phyloP scores from a whole-genome alignment of 1,140 invertebrate genomes.

The Atta colombica region DNA sequence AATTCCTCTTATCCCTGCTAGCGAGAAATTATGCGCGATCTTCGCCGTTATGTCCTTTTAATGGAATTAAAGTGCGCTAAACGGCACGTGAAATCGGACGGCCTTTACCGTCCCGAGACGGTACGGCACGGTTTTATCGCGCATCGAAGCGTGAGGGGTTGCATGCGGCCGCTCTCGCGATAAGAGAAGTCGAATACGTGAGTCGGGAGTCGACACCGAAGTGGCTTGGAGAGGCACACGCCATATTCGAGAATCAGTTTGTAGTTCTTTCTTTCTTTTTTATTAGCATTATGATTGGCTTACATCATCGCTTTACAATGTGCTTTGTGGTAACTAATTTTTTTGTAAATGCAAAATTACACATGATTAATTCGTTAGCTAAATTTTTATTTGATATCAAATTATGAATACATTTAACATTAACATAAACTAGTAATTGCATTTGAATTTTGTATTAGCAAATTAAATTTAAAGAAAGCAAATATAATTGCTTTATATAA shows the following conservation, averaged over 20 bases:
- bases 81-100: conserved; percentile 77
- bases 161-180: conserved; percentile 57
- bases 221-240: conserved; percentile 31
- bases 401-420: neutral
- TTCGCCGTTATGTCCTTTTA: conserved; percentile 68
- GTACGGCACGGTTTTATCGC: conserved; percentile 63
- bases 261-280: conserved; percentile 18
- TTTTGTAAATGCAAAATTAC: neutral
- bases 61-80: conserved; percentile 79
- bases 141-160: conserved; percentile 59
- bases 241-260: conserved; percentile 25
- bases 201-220: conserved; percentile 54
- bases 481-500: neutral
- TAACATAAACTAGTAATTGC: too few relatives aligned
- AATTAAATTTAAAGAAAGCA: neutral
- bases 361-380: neutral
- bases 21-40: conserved; percentile 69
- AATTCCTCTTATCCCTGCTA: conserved; percentile 65
- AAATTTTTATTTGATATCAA: neutral
- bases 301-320: conserved; percentile 8
- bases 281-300: neutral
- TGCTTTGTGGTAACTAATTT: neutral
- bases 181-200: conserved; percentile 63
- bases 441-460: neutral
- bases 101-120: conserved; percentile 57